Percentiles rank a stretch among this genome's conserved stretches.
phyloP scores from a whole-genome alignment of 2,888 invertebrate genomes.

The Lepidochitona cinerea region DNA sequence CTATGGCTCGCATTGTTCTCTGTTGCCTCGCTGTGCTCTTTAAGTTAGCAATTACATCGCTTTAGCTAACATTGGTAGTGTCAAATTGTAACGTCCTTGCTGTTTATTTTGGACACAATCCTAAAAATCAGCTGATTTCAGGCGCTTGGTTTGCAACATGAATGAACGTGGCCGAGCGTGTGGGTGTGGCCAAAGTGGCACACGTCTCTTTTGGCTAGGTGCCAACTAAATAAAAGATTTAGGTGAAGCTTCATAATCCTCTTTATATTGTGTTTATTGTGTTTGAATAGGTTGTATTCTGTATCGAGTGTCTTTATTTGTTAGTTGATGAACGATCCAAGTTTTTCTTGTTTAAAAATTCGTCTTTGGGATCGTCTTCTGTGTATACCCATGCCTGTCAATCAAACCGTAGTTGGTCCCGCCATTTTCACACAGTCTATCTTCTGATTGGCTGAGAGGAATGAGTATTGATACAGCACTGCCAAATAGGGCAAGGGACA shows the following conservation, averaged over 20 bases:
- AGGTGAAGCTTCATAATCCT: no score
- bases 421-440: not conserved
- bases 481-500: conserved; percentile 60
- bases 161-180: conserved; percentile 1
- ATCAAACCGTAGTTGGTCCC: not conserved
- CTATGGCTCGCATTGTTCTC: no score
- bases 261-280: no score
- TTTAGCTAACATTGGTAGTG: not conserved
- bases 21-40: no score
- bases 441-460: conserved; percentile 14
- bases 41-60: not conserved
- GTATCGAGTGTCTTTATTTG: no score
- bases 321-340: no score
- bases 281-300: no score
- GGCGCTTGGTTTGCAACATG: not conserved
- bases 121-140: conserved; percentile 8
- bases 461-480: conserved; percentile 39
- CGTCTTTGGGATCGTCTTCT: not conserved
- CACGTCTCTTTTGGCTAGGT: conserved; percentile 4
- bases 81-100: not conserved
- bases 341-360: no score
- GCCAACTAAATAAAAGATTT: conserved; percentile 1
- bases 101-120: conserved; percentile 3
- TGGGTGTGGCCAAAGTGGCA: not conserved
- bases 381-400: not conserved